Conservation (phyloP, 2,797 vertebrate species). For the Coreius guichenoti region DNA sequence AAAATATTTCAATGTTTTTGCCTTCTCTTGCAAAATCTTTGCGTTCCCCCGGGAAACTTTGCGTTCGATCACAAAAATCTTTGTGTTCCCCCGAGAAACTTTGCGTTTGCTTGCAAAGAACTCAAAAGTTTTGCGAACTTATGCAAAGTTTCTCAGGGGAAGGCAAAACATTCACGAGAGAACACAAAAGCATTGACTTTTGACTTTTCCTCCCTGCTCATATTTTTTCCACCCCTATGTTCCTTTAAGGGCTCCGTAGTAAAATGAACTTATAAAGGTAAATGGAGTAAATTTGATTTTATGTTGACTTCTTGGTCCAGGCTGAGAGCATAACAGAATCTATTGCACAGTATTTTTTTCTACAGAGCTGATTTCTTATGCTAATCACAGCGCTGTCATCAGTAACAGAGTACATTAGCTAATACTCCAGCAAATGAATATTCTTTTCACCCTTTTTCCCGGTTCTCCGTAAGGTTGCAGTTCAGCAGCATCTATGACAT, state of each 20-base stretch:
- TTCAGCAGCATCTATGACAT: conserved; percentile 50
- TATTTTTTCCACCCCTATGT: not conserved
- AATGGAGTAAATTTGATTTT: not conserved
- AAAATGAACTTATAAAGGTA: not conserved
- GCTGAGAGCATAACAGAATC: not conserved
- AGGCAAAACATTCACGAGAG: not conserved
- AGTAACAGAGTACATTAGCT: not conserved
- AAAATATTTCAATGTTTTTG: not conserved
- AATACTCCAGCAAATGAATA: not conserved
- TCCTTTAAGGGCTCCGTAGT: not conserved
- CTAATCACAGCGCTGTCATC: conserved; percentile 6
- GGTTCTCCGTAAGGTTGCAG: conserved; percentile 15
- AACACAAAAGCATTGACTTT: not conserved
- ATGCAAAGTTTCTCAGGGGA: not conserved
- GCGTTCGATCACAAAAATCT: not conserved
- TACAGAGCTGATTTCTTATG: conserved; percentile 10
- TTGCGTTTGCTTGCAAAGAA: not conserved
- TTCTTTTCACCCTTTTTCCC: not conserved
- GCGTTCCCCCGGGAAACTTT: not conserved
- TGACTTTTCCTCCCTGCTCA: not conserved
- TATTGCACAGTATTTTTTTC: not conserved
- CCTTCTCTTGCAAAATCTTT: not conserved
- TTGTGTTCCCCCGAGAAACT: not conserved
- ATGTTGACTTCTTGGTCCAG: not conserved
- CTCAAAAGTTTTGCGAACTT: not conserved